Base-by-base conservation (phyloP, 2,888 invertebrate species). In the Ochlodes sylvanus region DNA sequence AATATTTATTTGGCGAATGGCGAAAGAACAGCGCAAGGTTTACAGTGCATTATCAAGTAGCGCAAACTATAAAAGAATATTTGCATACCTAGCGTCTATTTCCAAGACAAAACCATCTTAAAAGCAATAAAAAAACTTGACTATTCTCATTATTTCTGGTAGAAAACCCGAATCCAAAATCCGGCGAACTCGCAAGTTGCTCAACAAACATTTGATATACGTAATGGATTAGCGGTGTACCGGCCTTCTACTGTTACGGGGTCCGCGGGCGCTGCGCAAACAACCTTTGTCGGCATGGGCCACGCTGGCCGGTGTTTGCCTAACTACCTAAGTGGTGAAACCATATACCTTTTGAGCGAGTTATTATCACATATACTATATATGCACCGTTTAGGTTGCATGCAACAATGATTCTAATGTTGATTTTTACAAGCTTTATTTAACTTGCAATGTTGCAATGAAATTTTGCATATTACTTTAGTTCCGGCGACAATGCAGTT, bases 161-260 rank as follows among this genome's bases (percentile, higher is more conserved):
- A 50, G 56, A 64, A 68, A 65, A 66, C 71, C 71, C 55, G 61
- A 70, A 69, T 69, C 70, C 61, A 64, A 69, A 71, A 71, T 64
- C 66, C 54, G 55, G 10, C 60, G 15, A 17, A 17, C 44, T 47
- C 15, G 57, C 69, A 69, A 66, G 68, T 61, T 70, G 67, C 68
- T 69, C 56, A 62, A 67, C 73, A 75, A 75, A 75, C 71, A 74
- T 74, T 75, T 71, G 73, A 60, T 41, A 63, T 63, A 70, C 70
- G 70, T 75, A 75, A 75, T 75, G 75, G 75, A 74, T 72, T 73
- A 73, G 69, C 73, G 69, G 56, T 75, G 75, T 75, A 17, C 50
- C 47, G 21, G 21, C 47, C 66, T 41, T 61, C 60, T 67, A 34
- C 55, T 47, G n/a, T 67, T 55, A 61, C 17, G 60, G 44, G 12